Evolutionary conservation across 2,888 invertebrate species (phyloP).

Genomic region (Rhingia rostrata): DNA sequence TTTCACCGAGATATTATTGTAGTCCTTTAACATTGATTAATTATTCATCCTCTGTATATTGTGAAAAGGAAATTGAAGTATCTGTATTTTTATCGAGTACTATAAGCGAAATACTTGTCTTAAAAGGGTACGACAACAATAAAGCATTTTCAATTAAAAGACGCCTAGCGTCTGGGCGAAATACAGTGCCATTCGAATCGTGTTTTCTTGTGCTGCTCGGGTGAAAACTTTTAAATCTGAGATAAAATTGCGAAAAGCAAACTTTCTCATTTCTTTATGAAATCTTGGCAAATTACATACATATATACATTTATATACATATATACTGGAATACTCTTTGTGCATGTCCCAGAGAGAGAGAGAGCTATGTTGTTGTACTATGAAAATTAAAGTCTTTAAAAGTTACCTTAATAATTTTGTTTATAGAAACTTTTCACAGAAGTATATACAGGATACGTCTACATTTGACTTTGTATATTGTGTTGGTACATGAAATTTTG

Average conservation of each 20-base stretch:
- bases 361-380: background rate
- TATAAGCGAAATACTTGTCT: background rate
- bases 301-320: conserved; percentile 2
- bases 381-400: conserved; percentile 13
- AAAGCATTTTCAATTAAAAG: conserved; percentile 47
- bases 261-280: conserved; percentile 45
- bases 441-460: background rate
- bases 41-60: no score
- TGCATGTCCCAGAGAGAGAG: no score
- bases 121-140: background rate
- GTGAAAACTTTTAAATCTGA: conserved; percentile 46
- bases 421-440: background rate
- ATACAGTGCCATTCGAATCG: conserved; percentile 13
- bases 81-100: conserved; percentile 19
- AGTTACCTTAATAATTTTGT: conserved; percentile 1
- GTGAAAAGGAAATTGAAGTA: conserved; percentile 5
- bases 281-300: conserved; percentile 47
- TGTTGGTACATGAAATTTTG: no score
- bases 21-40: no score
- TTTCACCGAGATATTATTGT: no score
- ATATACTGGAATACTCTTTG: background rate
- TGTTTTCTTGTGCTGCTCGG: conserved; percentile 17
- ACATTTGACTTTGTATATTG: no score
- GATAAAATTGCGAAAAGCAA: conserved; percentile 48
- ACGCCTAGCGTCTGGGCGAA: conserved; percentile 21